phyloP scores from a whole-genome alignment of 2,797 vertebrate species.

The Acomys russatus region DNA sequence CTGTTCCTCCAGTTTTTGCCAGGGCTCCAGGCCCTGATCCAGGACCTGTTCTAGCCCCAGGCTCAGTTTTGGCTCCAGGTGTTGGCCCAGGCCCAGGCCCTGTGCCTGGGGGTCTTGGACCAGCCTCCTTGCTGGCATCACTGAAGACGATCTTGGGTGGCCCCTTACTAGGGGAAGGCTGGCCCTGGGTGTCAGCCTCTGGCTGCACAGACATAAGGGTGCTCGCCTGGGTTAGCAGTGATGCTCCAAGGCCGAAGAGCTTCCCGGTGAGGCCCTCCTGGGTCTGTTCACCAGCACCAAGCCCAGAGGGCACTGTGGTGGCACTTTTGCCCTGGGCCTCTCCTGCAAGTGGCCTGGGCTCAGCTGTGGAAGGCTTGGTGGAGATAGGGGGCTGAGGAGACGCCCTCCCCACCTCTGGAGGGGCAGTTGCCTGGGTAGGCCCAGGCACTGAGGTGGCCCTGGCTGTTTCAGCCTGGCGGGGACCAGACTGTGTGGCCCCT shows the following conservation, averaged over 20 bases:
- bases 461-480: constrained; percentile 88
- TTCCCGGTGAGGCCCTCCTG: constrained; percentile 98
- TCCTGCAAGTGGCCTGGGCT: constrained; percentile 92
- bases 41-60: constrained; percentile 69
- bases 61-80: constrained; percentile 82
- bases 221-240: constrained; percentile 98
- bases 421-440: constrained; percentile 91
- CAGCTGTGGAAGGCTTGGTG: constrained; percentile 89
- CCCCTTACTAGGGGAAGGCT: constrained; percentile 93
- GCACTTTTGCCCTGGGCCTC: constrained; percentile 93
- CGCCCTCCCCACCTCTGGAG: constrained; percentile 93
- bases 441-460: constrained; percentile 90
- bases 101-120: constrained; percentile 89
- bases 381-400: constrained; percentile 91
- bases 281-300: constrained; percentile 93
- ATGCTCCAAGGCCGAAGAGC: constrained; percentile 98
- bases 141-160: constrained; percentile 93
- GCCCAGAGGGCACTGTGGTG: constrained; percentile 63
- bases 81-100: constrained; percentile 65
- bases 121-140: constrained; percentile 93
- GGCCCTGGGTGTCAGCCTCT: constrained; percentile 91
- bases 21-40: constrained; percentile 69
- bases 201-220: constrained; percentile 98
- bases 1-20: constrained; percentile 79
- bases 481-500: constrained; percentile 80